These are phyloP conservation scores for Sapayoa aenigma DNA, from an alignment of 2,113 vertebrate genomes.

Conservation along the genomic window DNA sequence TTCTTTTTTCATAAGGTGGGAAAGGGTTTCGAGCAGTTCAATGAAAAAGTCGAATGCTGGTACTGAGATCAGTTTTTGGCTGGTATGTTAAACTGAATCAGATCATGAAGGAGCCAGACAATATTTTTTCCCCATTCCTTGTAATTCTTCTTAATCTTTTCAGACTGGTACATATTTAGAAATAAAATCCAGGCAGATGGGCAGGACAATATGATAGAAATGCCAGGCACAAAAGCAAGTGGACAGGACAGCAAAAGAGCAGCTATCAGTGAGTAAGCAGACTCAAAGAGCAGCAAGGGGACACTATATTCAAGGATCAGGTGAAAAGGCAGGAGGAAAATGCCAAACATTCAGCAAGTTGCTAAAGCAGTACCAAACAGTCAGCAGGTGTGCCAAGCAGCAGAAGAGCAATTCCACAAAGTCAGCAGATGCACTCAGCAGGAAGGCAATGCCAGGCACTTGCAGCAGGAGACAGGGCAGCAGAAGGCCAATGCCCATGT, in stretches of 20 bases:
- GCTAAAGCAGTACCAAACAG: conserved; percentile 48
- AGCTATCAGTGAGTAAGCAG: conserved; percentile 35
- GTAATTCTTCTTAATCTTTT: conserved; percentile 33
- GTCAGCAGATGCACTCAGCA: conserved; percentile 59
- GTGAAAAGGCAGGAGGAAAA: conserved; percentile 59
- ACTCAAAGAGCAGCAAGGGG: conserved; percentile 26
- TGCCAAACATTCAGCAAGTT: conserved; percentile 58
- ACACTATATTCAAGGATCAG: conserved; percentile 44
- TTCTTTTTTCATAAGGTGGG: background rate
- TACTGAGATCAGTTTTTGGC: conserved; percentile 40
- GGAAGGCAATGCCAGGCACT: conserved; percentile 55
- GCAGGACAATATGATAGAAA: conserved; percentile 58
- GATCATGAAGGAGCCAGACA: conserved; percentile 25
- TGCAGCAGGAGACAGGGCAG: conserved; percentile 10
- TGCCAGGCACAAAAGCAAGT: conserved; percentile 50
- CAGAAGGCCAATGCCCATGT: conserved; percentile 8
- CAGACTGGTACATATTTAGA: conserved; percentile 53
- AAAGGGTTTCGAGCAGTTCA: conserved; percentile 3
- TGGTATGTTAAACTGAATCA: conserved; percentile 25
- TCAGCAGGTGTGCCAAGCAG: conserved; percentile 69
- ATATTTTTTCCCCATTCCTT: conserved; percentile 47
- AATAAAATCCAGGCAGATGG: conserved; percentile 61
- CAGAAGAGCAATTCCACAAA: conserved; percentile 50
- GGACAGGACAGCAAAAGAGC: conserved; percentile 52
- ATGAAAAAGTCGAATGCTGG: conserved; percentile 42